These are phyloP conservation scores for Peromyscus maniculatus DNA, from an alignment of 2,113 vertebrate species.

Conservation along the genomic window DNA sequence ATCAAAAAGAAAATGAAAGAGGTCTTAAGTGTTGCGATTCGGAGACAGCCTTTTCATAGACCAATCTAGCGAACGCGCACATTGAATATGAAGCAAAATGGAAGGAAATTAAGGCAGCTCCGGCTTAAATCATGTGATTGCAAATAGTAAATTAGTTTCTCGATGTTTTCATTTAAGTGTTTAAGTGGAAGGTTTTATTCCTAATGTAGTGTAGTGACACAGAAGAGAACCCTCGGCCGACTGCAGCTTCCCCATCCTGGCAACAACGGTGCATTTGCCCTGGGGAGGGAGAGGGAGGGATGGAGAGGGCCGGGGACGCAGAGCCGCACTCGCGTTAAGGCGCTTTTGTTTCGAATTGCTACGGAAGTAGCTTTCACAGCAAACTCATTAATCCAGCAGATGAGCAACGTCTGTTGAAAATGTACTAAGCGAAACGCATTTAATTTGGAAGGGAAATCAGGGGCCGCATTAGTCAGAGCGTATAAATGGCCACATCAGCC, in stretches of 20 bases:
- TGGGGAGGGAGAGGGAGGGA: constrained; percentile 83
- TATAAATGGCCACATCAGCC: constrained; percentile 66
- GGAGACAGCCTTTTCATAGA: constrained; percentile 95
- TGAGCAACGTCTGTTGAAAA: constrained; percentile 90
- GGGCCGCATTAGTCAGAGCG: constrained; percentile 77
- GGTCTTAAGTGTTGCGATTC: constrained; percentile 99
- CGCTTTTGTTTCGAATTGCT: constrained; percentile 89
- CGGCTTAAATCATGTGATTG: constrained; percentile 99
- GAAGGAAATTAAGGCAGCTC: constrained; percentile 98
- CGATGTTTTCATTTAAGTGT: constrained; percentile 99
- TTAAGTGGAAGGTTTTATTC: constrained; percentile 99
- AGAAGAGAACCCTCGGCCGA: constrained; percentile 89
- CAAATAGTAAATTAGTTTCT: constrained; percentile 99
- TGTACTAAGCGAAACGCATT: constrained; percentile 87
- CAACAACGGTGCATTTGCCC: constrained; percentile 77
- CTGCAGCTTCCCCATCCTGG: constrained; percentile 71
- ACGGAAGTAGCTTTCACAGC: constrained; percentile 87
- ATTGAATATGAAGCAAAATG: constrained; percentile 98
- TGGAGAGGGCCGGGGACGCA: constrained; percentile 65
- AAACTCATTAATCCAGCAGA: constrained; percentile 90
- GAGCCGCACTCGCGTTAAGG: constrained; percentile 71
- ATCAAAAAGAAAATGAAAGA: constrained; percentile 99
- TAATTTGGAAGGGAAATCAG: constrained; percentile 82
- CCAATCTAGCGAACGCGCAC: constrained; percentile 98
- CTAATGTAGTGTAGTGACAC: constrained; percentile 94